Evolutionary conservation across 2,888 invertebrate species (phyloP).

Genomic region (Sminthurinus aureus): DNA sequence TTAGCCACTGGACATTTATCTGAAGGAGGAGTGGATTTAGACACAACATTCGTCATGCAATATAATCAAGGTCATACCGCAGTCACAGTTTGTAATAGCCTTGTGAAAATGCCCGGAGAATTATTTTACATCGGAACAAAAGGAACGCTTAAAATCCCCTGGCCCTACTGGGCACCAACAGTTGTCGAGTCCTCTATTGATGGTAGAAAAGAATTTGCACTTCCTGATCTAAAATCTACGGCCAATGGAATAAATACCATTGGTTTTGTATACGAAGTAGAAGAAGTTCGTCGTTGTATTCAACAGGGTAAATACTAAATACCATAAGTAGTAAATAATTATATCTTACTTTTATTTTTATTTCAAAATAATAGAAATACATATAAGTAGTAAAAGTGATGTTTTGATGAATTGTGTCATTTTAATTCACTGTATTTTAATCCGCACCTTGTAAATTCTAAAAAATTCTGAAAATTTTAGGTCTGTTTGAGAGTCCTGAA

Average conservation of each 20-base stretch:
- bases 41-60: slow-evolving; percentile 71
- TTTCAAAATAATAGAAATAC: neutral
- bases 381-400: neutral
- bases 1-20: slow-evolving; percentile 75
- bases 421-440: no score
- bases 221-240: slow-evolving; percentile 71
- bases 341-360: neutral
- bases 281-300: slow-evolving; percentile 77
- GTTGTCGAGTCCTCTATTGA: slow-evolving; percentile 70
- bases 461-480: no score
- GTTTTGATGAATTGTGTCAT: no score
- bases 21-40: slow-evolving; percentile 75
- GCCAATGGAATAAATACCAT: slow-evolving; percentile 75
- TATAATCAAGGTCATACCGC: slow-evolving; percentile 73
- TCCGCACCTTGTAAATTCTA: no score
- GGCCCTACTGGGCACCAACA: slow-evolving; percentile 78
- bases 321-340: no score
- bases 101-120: slow-evolving; percentile 61
- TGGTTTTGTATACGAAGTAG: slow-evolving; percentile 73
- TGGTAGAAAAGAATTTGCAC: slow-evolving; percentile 70
- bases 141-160: slow-evolving; percentile 69
- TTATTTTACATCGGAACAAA: slow-evolving; percentile 73
- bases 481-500: slow-evolving; percentile 73
- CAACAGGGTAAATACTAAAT: slow-evolving; percentile 66
- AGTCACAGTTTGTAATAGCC: slow-evolving; percentile 65